Conservation (phyloP, 2,888 invertebrate genomes). For the Drosophila conformis region DNA sequence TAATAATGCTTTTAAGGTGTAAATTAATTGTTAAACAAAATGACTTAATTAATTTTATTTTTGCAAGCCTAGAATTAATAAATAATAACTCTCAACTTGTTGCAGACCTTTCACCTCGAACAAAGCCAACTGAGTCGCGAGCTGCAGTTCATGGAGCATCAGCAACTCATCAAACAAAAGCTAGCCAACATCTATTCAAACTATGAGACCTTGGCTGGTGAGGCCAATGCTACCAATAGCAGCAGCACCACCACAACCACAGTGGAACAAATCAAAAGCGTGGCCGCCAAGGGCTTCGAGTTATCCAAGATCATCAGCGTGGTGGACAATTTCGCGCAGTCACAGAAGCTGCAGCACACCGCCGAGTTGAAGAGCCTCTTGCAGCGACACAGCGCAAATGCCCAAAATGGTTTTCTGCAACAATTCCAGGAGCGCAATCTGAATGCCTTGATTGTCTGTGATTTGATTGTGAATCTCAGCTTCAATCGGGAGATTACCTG, state of each 20-base stretch:
- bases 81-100: slow-evolving; percentile 53
- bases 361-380: slow-evolving; percentile 71
- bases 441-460: slow-evolving; percentile 81
- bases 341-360: slow-evolving; percentile 75
- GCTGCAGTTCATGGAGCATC: slow-evolving; percentile 89
- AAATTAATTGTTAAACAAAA: not conserved
- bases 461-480: slow-evolving; percentile 82
- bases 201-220: slow-evolving; percentile 74
- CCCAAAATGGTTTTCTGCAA: slow-evolving; percentile 78
- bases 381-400: slow-evolving; percentile 73
- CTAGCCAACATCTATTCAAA: slow-evolving; percentile 80
- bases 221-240: slow-evolving; percentile 14
- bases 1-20: not conserved
- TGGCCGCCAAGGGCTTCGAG: slow-evolving; percentile 87
- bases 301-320: slow-evolving; percentile 88
- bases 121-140: slow-evolving; percentile 88
- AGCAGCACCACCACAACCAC: slow-evolving; percentile 66
- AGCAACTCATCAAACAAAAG: slow-evolving; percentile 85
- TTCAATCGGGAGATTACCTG: slow-evolving; percentile 83
- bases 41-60: not conserved
- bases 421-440: slow-evolving; percentile 79
- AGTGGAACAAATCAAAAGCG: slow-evolving; percentile 85
- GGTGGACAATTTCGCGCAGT: slow-evolving; percentile 87
- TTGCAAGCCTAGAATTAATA: not conserved
- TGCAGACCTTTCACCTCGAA: slow-evolving; percentile 89